These are phyloP conservation scores for Samia ricini DNA, from an alignment of 1,140 invertebrate species.

Conservation along the genomic window DNA sequence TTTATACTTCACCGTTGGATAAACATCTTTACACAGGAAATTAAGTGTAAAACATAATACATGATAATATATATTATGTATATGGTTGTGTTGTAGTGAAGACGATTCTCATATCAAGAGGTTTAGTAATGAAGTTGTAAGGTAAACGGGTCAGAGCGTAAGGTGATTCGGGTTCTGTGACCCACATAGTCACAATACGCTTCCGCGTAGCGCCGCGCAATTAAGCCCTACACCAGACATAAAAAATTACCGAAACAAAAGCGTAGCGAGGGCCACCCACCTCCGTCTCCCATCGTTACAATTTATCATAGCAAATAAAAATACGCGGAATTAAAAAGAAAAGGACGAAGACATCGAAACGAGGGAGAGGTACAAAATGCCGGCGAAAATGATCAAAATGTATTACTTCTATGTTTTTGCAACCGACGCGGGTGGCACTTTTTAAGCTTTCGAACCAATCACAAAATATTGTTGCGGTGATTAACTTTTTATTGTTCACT, in stretches of 20 bases:
- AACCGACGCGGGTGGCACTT: slow-evolving; percentile 30
- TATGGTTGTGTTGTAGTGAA: not conserved
- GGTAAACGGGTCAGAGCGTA: slow-evolving; percentile 61
- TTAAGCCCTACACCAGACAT: slow-evolving; percentile 73
- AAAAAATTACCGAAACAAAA: slow-evolving; percentile 77
- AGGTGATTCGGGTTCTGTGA: slow-evolving; percentile 50
- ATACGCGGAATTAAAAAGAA: slow-evolving; percentile 75
- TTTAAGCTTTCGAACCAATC: slow-evolving; percentile 25
- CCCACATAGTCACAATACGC: slow-evolving; percentile 67
- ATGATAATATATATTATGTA: not conserved
- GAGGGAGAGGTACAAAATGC: slow-evolving; percentile 64
- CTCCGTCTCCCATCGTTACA: slow-evolving; percentile 57
- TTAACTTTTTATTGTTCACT: slow-evolving; percentile 49
- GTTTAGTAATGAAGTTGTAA: slow-evolving; percentile 33
- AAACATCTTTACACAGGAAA: no score
- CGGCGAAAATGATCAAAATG: slow-evolving; percentile 61
- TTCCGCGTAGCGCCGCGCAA: slow-evolving; percentile 68
- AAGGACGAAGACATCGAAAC: slow-evolving; percentile 66
- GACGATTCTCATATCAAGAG: not conserved
- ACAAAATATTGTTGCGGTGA: slow-evolving; percentile 40
- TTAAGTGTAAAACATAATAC: not conserved
- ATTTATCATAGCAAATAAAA: slow-evolving; percentile 77
- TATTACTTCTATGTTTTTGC: slow-evolving; percentile 67
- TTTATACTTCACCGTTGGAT: not conserved
- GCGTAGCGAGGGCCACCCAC: slow-evolving; percentile 36